Percentiles rank a stretch among this genome's conserved stretches.
Evolutionary conservation across 2,113 vertebrate genomes (phyloP).

Genomic region (Bubo scandiacus): DNA sequence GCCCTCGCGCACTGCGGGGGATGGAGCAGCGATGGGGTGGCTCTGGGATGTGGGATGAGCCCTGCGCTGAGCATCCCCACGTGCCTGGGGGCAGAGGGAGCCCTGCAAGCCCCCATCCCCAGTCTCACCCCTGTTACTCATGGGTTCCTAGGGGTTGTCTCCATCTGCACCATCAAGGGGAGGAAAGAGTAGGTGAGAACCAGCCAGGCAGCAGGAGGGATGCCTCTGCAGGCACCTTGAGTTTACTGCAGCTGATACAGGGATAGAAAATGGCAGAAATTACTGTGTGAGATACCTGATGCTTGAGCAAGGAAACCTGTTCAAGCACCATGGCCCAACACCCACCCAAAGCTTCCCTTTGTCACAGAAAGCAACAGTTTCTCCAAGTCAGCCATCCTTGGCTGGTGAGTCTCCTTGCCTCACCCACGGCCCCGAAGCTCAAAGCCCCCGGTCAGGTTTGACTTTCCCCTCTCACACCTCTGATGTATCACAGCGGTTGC

Average conservation of each 20-base stretch:
- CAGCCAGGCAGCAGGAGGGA: background rate
- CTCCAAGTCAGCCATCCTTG: background rate
- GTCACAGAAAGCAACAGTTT: background rate
- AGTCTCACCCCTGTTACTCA: background rate
- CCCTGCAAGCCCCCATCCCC: background rate
- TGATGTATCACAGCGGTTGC: accelerated
- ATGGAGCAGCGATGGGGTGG: background rate
- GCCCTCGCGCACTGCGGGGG: accelerated
- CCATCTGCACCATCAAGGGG: background rate
- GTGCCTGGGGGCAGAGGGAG: background rate
- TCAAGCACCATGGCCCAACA: background rate
- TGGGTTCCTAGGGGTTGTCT: background rate
- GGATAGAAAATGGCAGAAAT: background rate
- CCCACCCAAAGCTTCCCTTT: background rate
- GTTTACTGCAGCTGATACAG: background rate
- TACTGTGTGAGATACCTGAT: background rate
- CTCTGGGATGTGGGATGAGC: background rate
- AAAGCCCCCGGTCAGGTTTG: background rate
- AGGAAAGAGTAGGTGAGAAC: background rate
- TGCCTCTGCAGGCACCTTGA: background rate
- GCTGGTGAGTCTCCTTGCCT: background rate
- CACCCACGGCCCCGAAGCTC: background rate
- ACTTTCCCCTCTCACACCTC: background rate
- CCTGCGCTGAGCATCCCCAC: background rate
- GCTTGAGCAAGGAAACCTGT: accelerated